Percentiles rank a stretch among this genome's conserved stretches.
Evolutionary conservation across 2,113 vertebrate genomes (phyloP).

Genomic region (Crotophaga sulcirostris): DNA sequence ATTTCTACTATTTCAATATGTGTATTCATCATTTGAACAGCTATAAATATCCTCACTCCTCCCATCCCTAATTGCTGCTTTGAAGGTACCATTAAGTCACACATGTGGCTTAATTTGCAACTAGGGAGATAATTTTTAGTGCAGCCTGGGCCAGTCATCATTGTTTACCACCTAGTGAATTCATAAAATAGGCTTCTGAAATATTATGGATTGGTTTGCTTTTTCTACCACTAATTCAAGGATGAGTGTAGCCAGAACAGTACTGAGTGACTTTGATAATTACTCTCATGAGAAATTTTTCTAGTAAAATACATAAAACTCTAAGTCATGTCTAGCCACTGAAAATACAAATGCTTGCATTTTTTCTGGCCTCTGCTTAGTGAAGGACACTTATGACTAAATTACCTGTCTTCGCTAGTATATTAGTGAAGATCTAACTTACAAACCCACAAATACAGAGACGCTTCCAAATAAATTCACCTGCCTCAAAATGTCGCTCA

Average conservation of each 20-base stretch:
- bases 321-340: background rate
- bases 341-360: background rate
- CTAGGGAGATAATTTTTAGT: background rate
- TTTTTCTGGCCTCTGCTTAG: background rate
- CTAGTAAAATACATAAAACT: background rate
- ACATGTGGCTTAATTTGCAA: background rate
- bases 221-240: background rate
- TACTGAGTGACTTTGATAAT: background rate
- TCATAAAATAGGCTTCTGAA: background rate
- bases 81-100: background rate
- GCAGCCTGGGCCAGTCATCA: background rate
- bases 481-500: background rate
- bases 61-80: background rate
- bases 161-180: background rate
- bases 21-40: background rate
- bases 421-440: background rate
- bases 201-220: background rate
- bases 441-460: background rate
- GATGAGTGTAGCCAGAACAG: background rate
- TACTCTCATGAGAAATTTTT: background rate
- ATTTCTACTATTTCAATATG: background rate
- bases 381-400: background rate
- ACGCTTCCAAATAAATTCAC: slow-evolving; percentile 4
- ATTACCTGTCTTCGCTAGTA: background rate
- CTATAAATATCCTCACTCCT: background rate